Conservation (phyloP, 2,113 vertebrate species). For the Nothobranchius furzeri region DNA sequence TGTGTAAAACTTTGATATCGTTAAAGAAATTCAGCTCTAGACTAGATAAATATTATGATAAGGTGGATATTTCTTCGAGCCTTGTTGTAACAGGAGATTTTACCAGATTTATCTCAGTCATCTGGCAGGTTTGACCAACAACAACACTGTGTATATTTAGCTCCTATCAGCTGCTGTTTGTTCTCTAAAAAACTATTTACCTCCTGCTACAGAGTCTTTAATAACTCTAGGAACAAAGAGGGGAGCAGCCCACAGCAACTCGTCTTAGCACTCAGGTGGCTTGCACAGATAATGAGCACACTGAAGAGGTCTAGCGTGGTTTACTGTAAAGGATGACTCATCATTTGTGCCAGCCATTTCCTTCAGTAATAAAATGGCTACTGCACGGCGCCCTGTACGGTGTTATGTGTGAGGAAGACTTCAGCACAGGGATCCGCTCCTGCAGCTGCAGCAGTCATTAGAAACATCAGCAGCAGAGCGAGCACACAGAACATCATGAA, state of each 20-base stretch:
- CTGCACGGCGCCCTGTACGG: conserved; percentile 7
- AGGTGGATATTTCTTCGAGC: neutral
- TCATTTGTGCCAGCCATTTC: conserved; percentile 38
- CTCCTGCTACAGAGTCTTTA: conserved; percentile 4
- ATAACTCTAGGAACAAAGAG: conserved; percentile 1
- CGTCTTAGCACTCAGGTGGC: conserved; percentile 10
- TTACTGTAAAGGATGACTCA: conserved; percentile 57
- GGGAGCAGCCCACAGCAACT: neutral
- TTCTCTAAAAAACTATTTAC: neutral
- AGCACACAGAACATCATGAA: conserved; percentile 52
- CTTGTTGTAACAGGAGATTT: neutral
- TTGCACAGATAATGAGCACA: conserved; percentile 22
- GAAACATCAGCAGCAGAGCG: conserved; percentile 31
- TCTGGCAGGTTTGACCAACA: conserved; percentile 7
- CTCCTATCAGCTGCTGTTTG: neutral
- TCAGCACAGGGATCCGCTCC: conserved; percentile 1
- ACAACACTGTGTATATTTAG: neutral
- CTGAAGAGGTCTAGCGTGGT: conserved; percentile 21
- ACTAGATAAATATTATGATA: neutral
- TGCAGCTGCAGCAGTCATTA: conserved; percentile 24
- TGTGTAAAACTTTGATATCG: too few relatives aligned
- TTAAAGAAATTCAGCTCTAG: too few relatives aligned
- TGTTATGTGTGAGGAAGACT: conserved; percentile 2
- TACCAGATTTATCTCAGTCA: conserved; percentile 18
- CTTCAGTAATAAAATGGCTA: conserved; percentile 41